Evolutionary conservation across 2,888 invertebrate species (phyloP), one percentile per base, ranked within the genome.

Genomic region (Leptopterna dolabrata): DNA sequence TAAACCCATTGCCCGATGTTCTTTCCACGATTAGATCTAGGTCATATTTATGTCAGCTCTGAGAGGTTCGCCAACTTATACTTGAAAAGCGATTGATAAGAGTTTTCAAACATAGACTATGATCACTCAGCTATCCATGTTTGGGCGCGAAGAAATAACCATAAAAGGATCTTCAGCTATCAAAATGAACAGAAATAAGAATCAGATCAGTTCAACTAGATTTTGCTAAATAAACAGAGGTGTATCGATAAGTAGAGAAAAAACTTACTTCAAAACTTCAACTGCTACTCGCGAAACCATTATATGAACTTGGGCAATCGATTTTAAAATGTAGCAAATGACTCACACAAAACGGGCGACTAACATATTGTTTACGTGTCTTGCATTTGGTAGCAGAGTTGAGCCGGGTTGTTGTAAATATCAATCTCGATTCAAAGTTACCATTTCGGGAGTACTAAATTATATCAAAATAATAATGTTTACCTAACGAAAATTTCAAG

Each of bases 251-350:
- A 51, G n/a, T 0, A 51, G 0, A 51, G 24, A 11, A 9, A 0
- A 63, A 24, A 24, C 63, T 92, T 92, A 95, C 95, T 95, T 95
- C 90, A 95, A 93, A 92, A 95, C 95, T 93, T 95, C 95, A 90
- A 95, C 94, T 91, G 95, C 95, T 91, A 95, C 95, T 92, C 95
- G 95, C 92, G 95, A 93, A 92, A 95, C 95, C 95, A 95, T 95
- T 70, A 9, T 63, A 19, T 24, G 63, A 27, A 27, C 63, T 63
- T 63, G 19, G 63, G 63, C 63, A 63, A 63, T 63, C 63, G 63
- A 63, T 63, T 24, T 63, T 63, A 27, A 63, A 63, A 27, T 19
- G 63, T 63, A 11, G 19, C 63, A 13, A 63, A 63, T 24, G 63
- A 63, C 63, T 63, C 63, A 63, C 24, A 63, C n/a, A n/a, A n/a